A percentile compares a stretch with the other conserved stretches of the same genome.
Conservation (phyloP, 2,797 vertebrate species). For the Oreochromis mossambicus region DNA sequence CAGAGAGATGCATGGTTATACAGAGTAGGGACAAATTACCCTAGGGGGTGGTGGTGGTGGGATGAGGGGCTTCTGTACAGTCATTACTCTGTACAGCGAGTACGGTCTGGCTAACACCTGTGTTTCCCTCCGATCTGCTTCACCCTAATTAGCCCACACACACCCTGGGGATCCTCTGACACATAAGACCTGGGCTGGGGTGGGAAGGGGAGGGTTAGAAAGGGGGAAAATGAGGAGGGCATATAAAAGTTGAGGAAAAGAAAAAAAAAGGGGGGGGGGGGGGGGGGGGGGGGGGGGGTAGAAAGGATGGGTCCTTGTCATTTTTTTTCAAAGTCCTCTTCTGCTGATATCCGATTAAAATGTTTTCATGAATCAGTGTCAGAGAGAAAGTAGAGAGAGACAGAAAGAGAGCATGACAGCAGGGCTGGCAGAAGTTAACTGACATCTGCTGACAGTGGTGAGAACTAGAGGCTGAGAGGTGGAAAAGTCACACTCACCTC, state of each 20-base stretch:
- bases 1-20: conserved; percentile 93
- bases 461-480: conserved; percentile 57
- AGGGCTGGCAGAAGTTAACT: conserved; percentile 31
- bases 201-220: conserved; percentile 10
- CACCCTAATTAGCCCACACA: conserved; percentile 99
- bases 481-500: conserved; percentile 36
- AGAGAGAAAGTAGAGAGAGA: not conserved
- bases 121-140: conserved; percentile 88
- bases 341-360: conserved; percentile 29
- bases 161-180: conserved; percentile 82
- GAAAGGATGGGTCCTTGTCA: not conserved
- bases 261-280: not conserved
- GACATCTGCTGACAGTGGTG: conserved; percentile 61
- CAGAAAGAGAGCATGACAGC: not conserved
- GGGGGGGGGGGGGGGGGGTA: not conserved
- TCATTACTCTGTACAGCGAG: conserved; percentile 91
- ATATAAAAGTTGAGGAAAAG: conserved; percentile 37
- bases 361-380: conserved; percentile 6
- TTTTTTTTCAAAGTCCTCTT: not conserved
- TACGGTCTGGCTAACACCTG: conserved; percentile 94
- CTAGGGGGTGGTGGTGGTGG: conserved; percentile 52
- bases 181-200: conserved; percentile 59
- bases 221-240: conserved; percentile 28
- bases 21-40: conserved; percentile 94
- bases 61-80: conserved; percentile 79